Percentiles rank a stretch among this genome's conserved stretches.
Conservation (phyloP, 2,797 vertebrate species). For the Malurus splendens region DNA sequence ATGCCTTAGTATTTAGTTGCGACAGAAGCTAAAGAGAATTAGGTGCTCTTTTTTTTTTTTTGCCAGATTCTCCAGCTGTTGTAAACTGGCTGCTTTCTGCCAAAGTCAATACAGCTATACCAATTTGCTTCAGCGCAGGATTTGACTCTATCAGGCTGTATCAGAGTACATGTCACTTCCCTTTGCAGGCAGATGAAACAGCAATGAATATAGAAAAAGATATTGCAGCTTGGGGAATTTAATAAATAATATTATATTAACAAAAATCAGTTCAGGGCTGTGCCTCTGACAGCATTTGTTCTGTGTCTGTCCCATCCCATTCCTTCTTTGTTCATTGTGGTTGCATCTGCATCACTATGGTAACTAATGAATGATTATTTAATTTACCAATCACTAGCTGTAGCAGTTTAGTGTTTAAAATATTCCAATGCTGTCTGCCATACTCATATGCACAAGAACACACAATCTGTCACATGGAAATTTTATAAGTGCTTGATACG, state of each 20-base stretch:
- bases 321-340: constrained; percentile 5
- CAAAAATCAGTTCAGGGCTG: background rate
- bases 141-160: background rate
- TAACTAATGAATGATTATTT: constrained; percentile 54
- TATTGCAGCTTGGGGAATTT: background rate
- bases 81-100: background rate
- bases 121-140: background rate
- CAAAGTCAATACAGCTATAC: background rate
- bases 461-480: background rate
- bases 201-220: background rate
- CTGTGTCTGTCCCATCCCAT: background rate
- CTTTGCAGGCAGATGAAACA: background rate
- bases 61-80: background rate
- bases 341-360: constrained; percentile 43
- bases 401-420: constrained; percentile 24
- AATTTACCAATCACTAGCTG: constrained; percentile 34
- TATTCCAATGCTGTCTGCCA: background rate
- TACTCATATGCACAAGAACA: background rate
- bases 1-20: background rate
- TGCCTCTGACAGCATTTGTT: constrained; percentile 18
- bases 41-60: background rate
- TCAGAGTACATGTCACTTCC: background rate
- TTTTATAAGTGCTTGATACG: background rate
- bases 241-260: constrained; percentile 16
- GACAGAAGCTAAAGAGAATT: background rate